phyloP scores from a whole-genome alignment of 2,113 vertebrate species.

The Regulus satrapa region DNA sequence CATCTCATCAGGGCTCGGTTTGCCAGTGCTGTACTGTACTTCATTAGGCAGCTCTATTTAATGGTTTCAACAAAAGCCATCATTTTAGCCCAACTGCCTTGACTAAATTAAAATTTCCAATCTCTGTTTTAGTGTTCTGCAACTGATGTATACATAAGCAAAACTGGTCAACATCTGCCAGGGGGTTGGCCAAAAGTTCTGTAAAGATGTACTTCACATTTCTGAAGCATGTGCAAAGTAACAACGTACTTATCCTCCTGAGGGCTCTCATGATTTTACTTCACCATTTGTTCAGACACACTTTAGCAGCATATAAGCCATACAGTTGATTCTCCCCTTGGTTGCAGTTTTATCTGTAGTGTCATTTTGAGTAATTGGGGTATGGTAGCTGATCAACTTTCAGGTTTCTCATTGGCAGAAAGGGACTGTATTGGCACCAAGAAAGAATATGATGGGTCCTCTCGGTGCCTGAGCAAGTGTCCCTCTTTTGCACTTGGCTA shows the following conservation, averaged over 20 bases:
- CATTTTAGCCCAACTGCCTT: conserved; percentile 87
- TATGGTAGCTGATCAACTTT: conserved; percentile 88
- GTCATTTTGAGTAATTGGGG: conserved; percentile 91
- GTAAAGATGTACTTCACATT: conserved; percentile 82
- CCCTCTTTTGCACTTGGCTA: conserved; percentile 84
- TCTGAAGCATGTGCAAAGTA: conserved; percentile 85
- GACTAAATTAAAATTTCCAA: conserved; percentile 87
- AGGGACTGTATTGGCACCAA: conserved; percentile 83
- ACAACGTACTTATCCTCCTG: conserved; percentile 77
- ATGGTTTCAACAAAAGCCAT: conserved; percentile 84
- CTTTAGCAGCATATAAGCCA: conserved; percentile 83
- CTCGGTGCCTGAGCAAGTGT: conserved; percentile 80
- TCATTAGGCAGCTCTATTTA: conserved; percentile 84
- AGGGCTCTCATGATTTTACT: conserved; percentile 85
- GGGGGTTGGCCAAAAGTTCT: conserved; percentile 82
- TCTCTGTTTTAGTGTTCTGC: conserved; percentile 84
- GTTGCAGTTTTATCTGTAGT: conserved; percentile 91
- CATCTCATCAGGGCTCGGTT: conserved; percentile 66
- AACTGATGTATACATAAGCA: conserved; percentile 84
- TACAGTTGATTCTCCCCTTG: conserved; percentile 94
- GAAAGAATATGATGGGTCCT: conserved; percentile 80
- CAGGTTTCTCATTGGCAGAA: conserved; percentile 87
- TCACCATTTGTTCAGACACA: conserved; percentile 89
- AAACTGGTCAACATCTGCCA: conserved; percentile 85
- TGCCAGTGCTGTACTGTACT: conserved; percentile 81